Evolutionary conservation across 2,888 invertebrate genomes (phyloP).

Genomic region (Hoplodrina ambigua): DNA sequence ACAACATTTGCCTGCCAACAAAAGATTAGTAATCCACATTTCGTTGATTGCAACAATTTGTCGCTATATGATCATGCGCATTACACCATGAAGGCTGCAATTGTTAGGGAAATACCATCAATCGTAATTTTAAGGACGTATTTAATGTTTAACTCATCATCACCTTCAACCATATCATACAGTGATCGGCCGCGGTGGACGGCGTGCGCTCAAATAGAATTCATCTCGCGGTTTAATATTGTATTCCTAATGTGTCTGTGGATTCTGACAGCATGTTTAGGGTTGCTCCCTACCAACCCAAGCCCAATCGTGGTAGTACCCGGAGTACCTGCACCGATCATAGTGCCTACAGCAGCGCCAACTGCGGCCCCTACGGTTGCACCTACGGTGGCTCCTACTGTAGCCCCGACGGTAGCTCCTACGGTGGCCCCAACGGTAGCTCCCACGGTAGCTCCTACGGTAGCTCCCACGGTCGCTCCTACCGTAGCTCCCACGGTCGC

Average conservation of each 20-base stretch:
- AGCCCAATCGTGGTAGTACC: slow-evolving; percentile 78
- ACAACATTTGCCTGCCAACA: slow-evolving; percentile 71
- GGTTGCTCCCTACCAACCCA: slow-evolving; percentile 80
- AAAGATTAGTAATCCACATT: slow-evolving; percentile 84
- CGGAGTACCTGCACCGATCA: slow-evolving; percentile 83
- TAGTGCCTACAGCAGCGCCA: slow-evolving; percentile 79
- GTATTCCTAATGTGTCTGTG: slow-evolving; percentile 83
- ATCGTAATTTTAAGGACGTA: slow-evolving; percentile 82
- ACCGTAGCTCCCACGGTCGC: slow-evolving; percentile 42
- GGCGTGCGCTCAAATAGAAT: slow-evolving; percentile 12
- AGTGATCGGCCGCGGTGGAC: slow-evolving; percentile 57
- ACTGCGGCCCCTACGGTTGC: slow-evolving; percentile 61
- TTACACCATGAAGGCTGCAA: slow-evolving; percentile 88
- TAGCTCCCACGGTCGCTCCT: slow-evolving; percentile 55
- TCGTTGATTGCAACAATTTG: slow-evolving; percentile 88
- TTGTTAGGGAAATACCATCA: slow-evolving; percentile 87
- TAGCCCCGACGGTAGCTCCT: slow-evolving; percentile 46
- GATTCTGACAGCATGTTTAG: slow-evolving; percentile 87
- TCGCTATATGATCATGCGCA: slow-evolving; percentile 83
- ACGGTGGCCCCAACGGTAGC: slow-evolving; percentile 50
- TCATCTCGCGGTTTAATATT: slow-evolving; percentile 26
- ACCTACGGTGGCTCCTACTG: slow-evolving; percentile 42
- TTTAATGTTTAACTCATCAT: slow-evolving; percentile 81
- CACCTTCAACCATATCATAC: slow-evolving; percentile 69
- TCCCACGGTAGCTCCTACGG: slow-evolving; percentile 48